phyloP scores from a whole-genome alignment of 1,140 invertebrate genomes.

The Heliconius congener region DNA sequence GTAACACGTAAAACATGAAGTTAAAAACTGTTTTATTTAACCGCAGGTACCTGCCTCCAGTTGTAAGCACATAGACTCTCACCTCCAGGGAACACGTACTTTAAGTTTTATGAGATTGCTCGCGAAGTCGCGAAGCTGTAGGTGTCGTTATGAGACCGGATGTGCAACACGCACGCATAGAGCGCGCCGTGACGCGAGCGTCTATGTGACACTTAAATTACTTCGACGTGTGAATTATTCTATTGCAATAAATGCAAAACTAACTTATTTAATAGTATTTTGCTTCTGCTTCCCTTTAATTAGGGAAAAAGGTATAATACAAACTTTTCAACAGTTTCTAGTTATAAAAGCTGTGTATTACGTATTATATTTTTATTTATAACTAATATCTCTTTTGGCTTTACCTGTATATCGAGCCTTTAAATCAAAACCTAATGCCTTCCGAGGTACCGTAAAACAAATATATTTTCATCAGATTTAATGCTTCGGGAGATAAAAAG shows the following conservation, averaged over 20 bases:
- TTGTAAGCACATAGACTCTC: not conserved
- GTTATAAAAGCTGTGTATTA: no score
- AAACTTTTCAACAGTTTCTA: no score
- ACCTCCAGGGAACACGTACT: not conserved
- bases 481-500: not conserved
- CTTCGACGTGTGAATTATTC: not conserved
- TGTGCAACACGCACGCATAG: not conserved
- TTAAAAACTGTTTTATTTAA: not conserved
- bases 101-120: slow-evolving; percentile 6
- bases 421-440: not conserved
- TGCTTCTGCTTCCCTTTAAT: not conserved
- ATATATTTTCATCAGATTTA: not conserved
- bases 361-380: not conserved
- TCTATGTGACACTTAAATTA: not conserved
- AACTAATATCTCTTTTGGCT: not conserved
- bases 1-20: no score
- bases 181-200: not conserved
- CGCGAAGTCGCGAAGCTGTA: not conserved
- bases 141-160: not conserved
- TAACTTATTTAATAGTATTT: not conserved
- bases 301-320: no score
- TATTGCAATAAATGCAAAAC: not conserved
- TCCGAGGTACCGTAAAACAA: not conserved
- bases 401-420: not conserved
- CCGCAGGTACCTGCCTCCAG: not conserved